Evolutionary conservation across 92 coral and sea anemone genomes (phyloP).

Genomic region (Parazoanthus atlanticus): DNA sequence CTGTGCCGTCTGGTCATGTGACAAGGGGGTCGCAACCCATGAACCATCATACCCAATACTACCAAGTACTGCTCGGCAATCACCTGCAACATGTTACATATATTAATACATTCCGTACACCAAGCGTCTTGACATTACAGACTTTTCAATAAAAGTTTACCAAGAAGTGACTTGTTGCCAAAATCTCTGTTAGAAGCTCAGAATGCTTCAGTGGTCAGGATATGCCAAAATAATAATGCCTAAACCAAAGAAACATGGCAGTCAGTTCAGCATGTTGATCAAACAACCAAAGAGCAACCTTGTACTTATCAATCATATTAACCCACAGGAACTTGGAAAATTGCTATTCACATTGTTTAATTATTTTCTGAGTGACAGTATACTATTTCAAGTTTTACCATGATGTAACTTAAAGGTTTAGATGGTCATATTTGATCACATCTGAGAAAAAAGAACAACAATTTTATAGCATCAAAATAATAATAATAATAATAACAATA

Average conservation of each 20-base stretch:
- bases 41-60: conserved; percentile 74
- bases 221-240: too few relatives aligned
- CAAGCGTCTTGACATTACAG: background rate
- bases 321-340: background rate
- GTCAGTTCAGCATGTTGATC: background rate
- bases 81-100: conserved; percentile 63
- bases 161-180: too few relatives aligned
- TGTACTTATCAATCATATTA: too few relatives aligned
- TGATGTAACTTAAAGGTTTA: too few relatives aligned
- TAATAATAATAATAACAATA: too few relatives aligned
- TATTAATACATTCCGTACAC: background rate
- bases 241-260: background rate
- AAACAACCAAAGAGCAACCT: background rate
- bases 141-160: background rate
- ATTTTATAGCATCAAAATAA: too few relatives aligned
- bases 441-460: too few relatives aligned
- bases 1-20: conserved; percentile 85
- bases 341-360: too few relatives aligned
- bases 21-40: conserved; percentile 87
- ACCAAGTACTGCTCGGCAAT: conserved; percentile 97
- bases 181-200: too few relatives aligned
- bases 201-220: background rate
- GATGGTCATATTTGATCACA: too few relatives aligned
- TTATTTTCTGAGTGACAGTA: too few relatives aligned
- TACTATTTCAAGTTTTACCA: too few relatives aligned